Percentiles rank a stretch among this genome's conserved stretches.
Conservation (phyloP, 2,888 invertebrate species). For the Latrodectus hesperus region DNA sequence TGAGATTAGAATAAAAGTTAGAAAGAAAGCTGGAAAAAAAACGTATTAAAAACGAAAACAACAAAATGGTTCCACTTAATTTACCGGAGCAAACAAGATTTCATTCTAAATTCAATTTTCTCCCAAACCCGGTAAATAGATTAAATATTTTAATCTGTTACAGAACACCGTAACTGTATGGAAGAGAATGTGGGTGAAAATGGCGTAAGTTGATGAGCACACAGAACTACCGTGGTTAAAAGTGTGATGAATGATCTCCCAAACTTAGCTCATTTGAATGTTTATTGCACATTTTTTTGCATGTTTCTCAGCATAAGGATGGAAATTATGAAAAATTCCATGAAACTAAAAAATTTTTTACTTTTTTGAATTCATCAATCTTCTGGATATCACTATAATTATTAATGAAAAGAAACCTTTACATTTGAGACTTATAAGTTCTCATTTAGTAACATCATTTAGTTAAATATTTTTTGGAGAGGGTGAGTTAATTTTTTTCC, state of each 20-base stretch:
- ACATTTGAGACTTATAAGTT: too few species aligned
- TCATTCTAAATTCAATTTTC: conserved; percentile 69
- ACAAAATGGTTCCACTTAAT: conserved; percentile 60
- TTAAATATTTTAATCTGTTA: conserved; percentile 69
- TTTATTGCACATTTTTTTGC: conserved; percentile 42
- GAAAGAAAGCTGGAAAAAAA: not conserved
- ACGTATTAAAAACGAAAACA: not conserved
- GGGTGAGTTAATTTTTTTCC: too few species aligned
- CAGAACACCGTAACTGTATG: conserved; percentile 54
- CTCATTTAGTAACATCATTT: too few species aligned
- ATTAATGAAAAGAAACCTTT: too few species aligned
- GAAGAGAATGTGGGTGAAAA: conserved; percentile 1
- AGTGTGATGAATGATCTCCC: conserved; percentile 35
- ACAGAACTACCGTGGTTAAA: too few species aligned
- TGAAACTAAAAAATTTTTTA: not conserved
- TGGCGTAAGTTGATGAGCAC: conserved; percentile 18
- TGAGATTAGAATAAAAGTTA: conserved; percentile 34
- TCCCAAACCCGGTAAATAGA: conserved; percentile 64
- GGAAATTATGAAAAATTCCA: conserved; percentile 42
- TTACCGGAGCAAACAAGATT: conserved; percentile 68
- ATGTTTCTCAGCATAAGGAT: not conserved
- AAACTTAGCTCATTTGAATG: conserved; percentile 51
- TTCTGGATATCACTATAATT: not conserved
- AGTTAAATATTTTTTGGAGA: too few species aligned
- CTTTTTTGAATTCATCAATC: not conserved